These are phyloP conservation scores for Macrobrachium nipponense DNA, from an alignment of 1,140 invertebrate genomes.

Conservation along the genomic window DNA sequence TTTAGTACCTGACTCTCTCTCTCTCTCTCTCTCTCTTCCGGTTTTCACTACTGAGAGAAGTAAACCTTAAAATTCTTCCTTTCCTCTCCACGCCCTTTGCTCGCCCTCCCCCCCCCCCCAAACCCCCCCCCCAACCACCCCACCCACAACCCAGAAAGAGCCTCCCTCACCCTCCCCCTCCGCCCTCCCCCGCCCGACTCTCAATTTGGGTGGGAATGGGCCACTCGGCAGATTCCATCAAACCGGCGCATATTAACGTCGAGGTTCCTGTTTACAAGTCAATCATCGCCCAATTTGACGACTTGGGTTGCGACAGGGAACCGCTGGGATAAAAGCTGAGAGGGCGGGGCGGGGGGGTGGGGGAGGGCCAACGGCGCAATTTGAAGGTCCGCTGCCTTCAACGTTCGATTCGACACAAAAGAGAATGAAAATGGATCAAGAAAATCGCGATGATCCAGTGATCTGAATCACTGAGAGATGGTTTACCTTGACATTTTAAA, in stretches of 20 bases:
- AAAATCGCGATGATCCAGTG: no score
- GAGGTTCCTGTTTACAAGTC: slow-evolving; percentile 35
- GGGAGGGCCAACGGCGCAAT: neutral
- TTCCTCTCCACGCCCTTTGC: neutral
- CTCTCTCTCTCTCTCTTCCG: neutral
- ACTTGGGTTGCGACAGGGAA: slow-evolving; percentile 19
- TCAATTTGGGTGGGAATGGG: slow-evolving; percentile 15
- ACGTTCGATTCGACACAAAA: no score
- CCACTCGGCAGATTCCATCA: slow-evolving; percentile 15
- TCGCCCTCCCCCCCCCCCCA: neutral
- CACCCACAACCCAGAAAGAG: no score
- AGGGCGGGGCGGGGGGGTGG: neutral
- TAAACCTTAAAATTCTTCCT: no score
- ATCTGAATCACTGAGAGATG: no score
- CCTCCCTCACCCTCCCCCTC: neutral
- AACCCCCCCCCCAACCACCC: neutral
- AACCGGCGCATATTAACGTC: slow-evolving; percentile 31
- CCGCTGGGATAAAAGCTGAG: neutral
- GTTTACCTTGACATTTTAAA: no score
- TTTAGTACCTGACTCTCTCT: neutral
- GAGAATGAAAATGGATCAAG: no score
- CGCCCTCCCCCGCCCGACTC: neutral
- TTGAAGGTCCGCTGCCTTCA: neutral
- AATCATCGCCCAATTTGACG: slow-evolving; percentile 36
- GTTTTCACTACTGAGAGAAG: no score